Percentiles rank a stretch among this genome's conserved stretches.
phyloP scores from a whole-genome alignment of 1,140 invertebrate species.

The Adoxophyes honmai region DNA sequence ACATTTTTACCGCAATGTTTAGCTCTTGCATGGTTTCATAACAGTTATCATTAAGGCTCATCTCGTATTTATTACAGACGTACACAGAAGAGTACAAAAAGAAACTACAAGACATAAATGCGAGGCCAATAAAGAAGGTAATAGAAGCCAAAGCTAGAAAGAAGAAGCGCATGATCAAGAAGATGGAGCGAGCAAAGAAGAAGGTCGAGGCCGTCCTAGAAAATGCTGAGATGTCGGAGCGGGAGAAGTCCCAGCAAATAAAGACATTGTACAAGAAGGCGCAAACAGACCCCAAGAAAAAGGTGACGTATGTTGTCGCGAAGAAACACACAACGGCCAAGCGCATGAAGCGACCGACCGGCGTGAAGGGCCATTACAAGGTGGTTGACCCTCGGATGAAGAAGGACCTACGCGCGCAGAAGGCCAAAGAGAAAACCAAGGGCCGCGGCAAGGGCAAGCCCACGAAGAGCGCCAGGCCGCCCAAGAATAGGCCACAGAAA shows the following conservation, averaged over 20 bases:
- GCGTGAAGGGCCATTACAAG: slow-evolving; percentile 95
- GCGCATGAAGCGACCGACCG: slow-evolving; percentile 86
- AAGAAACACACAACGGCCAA: slow-evolving; percentile 92
- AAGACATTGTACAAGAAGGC: slow-evolving; percentile 97
- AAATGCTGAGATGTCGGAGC: slow-evolving; percentile 91
- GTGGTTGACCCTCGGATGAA: slow-evolving; percentile 98
- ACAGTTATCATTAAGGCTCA: too few species aligned
- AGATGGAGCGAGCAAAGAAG: slow-evolving; percentile 96
- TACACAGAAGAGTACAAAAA: slow-evolving; percentile 86
- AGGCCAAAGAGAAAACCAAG: slow-evolving; percentile 79
- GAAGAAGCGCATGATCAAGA: slow-evolving; percentile 91
- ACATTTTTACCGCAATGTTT: too few species aligned
- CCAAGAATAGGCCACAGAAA: slow-evolving; percentile 31
- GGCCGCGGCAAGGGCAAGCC: slow-evolving; percentile 52
- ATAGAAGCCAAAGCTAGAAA: slow-evolving; percentile 98
- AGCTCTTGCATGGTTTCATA: too few species aligned
- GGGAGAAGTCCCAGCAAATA: slow-evolving; percentile 95
- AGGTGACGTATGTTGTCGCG: slow-evolving; percentile 95
- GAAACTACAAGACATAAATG: slow-evolving; percentile 92
- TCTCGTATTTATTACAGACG: slow-evolving; percentile 70
- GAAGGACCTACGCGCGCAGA: slow-evolving; percentile 89
- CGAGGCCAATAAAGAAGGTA: slow-evolving; percentile 97
- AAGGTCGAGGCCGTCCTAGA: slow-evolving; percentile 95
- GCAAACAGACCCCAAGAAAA: slow-evolving; percentile 88
- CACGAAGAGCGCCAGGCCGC: slow-evolving; percentile 28